Conservation (phyloP, 1,140 invertebrate species). For the Pararge aegeria region DNA sequence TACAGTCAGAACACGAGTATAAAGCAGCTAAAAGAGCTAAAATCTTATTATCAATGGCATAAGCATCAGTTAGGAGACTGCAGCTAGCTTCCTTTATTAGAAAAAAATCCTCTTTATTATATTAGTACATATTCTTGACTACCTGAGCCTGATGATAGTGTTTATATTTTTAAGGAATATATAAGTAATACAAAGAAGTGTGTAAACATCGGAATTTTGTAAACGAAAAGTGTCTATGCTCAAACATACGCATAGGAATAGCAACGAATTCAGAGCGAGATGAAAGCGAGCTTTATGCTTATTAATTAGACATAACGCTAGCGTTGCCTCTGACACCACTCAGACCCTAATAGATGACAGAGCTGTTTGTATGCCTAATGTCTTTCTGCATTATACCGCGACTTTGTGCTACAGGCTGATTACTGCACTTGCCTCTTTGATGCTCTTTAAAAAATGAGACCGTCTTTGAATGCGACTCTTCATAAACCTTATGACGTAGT, state of each 20-base stretch:
- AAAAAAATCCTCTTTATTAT: too few species aligned
- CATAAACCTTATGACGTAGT: constrained; percentile 3
- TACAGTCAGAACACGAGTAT: too few species aligned
- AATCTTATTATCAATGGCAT: too few species aligned
- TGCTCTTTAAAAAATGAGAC: constrained; percentile 24
- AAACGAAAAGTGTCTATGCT: too few species aligned
- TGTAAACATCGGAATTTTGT: too few species aligned
- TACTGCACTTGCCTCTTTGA: constrained; percentile 21
- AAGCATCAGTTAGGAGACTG: too few species aligned
- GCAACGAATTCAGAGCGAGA: constrained; percentile 14
- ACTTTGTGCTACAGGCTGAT: constrained; percentile 13
- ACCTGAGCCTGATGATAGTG: too few species aligned
- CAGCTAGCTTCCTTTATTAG: too few species aligned
- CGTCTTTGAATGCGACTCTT: constrained; percentile 12
- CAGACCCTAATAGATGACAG: constrained; percentile 22
- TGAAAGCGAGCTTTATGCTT: constrained; percentile 19
- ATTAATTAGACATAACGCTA: constrained; percentile 13
- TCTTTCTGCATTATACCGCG: constrained; percentile 25
- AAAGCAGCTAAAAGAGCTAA: too few species aligned
- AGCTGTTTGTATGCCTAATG: constrained; percentile 21
- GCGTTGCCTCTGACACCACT: constrained; percentile 12
- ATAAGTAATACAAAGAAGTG: too few species aligned
- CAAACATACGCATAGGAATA: background rate
- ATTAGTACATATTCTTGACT: too few species aligned
- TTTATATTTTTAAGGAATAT: too few species aligned